Evolutionary conservation across 2,113 vertebrate genomes (phyloP), one percentile per base, ranked within the genome.

Genomic region (Ctenodactylus gundi): DNA sequence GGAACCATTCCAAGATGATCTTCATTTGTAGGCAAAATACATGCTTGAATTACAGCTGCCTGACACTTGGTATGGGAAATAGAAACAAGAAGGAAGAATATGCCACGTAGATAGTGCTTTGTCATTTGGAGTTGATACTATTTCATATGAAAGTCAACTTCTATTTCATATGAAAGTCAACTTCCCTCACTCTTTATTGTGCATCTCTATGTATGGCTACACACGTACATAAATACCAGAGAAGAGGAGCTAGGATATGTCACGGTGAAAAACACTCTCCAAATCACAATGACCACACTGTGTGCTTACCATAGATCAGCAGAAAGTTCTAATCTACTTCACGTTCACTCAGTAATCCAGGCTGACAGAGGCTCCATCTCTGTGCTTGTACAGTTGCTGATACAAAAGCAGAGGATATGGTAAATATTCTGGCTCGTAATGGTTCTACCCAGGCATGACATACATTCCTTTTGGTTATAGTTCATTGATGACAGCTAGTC

Each of bases 21-120:
- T 88, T 93, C 65, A 82, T 75, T 67, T 93, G 62, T 65, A 95
- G 88, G 44, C 70, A 95, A 78, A 73, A 91, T 87, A 51, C 93
- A 51, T 87, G 68, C 80, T 95, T 82, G 53, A 93, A 96, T 86
- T 95, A 78, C 78, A 94, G 78, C 51, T 75, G 18, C 75, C 25
- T 73, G 9, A 60, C 64, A 88, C 72, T 60, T 95, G 70, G 39
- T 65, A 94, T 83, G 20, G 11, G 49, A 46, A 78, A 84, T 46
- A 70, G 49, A 95, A 85, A 44, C 11, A 17, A 68, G 49, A 85
- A 81, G 23, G 34, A 89, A 94, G 13, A 29, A 73, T 49, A 60
- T n/a, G 12, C n/a, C 72, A 85, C 65, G 36, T 46, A 94, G 82
- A 92, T 23, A 80, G 29, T 60, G 2, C 17, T 76, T 60, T 78